Evolutionary conservation across 1,140 invertebrate genomes (phyloP), one percentile per base, ranked within the genome.

Genomic region (Dinoponera quadriceps): DNA sequence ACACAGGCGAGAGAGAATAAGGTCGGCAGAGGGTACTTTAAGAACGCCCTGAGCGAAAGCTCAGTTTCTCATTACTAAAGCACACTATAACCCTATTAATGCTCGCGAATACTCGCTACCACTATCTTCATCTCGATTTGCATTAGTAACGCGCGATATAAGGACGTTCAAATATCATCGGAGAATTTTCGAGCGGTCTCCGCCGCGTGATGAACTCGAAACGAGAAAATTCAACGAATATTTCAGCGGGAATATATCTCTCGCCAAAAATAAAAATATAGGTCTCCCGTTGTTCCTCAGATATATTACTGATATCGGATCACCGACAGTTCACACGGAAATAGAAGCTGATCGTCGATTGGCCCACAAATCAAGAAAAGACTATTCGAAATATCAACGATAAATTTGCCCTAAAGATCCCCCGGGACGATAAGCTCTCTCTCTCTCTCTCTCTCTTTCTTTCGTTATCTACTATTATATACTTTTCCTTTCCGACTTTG

Each of bases 201-300:
- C 38, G 38, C 11, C 9, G 38, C 7, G 7, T 11, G 29, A 66
- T 20, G 11, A 74, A 48, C n/a, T 77, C 22, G 18, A 55, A 77
- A 55, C 2, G 7, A 22, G n/a, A 27, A 25, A 77, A 54, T 51
- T 75, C 2, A n/a, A 3, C 51, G n/a, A n/a, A n/a, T n/a, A 77
- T 54, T 66, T 66, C 22, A 66, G 20, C 13, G 54, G 20, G 11
- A n/a, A n/a, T n/a, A 54, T 66, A 66, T 38, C 54, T 54, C 18
- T 77, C 14, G n/a, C n/a, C 27, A 25, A 4, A 77, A 77, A 77
- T 77, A 55, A 66, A 77, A 66, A 66, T 77, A 54, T 77, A 54
- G 48, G 14, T 38, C 48, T 60, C 38, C 5, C 38, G 2, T 9
- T 63, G 48, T 38, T 11, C 11, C 38, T 44, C 51, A 54, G 27